phyloP scores from a whole-genome alignment of 2,888 invertebrate genomes.

The Syrista parreyssii region DNA sequence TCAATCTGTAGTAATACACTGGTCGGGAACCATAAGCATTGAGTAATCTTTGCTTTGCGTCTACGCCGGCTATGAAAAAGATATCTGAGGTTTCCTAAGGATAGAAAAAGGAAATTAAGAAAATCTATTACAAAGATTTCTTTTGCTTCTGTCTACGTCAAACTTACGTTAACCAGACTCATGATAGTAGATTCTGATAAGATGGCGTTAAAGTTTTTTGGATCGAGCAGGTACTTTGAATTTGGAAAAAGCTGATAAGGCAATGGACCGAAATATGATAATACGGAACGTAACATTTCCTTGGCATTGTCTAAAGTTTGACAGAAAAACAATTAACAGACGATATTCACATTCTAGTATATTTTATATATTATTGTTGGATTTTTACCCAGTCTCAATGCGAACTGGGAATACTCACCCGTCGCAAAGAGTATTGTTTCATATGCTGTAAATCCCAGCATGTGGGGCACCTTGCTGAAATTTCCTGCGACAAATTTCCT shows the following conservation, averaged over 20 bases:
- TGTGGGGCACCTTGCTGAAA: slow-evolving; percentile 67
- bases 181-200: neutral
- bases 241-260: neutral
- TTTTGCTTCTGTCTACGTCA: neutral
- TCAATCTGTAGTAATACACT: slow-evolving; percentile 41
- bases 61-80: slow-evolving; percentile 32
- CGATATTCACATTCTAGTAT: neutral
- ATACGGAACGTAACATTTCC: neutral
- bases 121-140: neutral
- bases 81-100: slow-evolving; percentile 29
- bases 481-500: slow-evolving; percentile 64
- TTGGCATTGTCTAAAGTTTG: neutral
- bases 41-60: slow-evolving; percentile 37
- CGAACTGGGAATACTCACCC: neutral
- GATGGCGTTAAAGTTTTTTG: neutral
- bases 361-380: neutral
- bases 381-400: neutral
- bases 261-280: neutral
- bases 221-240: neutral
- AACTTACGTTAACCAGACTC: neutral
- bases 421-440: slow-evolving; percentile 51
- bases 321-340: neutral
- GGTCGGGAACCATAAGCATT: slow-evolving; percentile 18
- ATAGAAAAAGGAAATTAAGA: neutral
- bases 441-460: slow-evolving; percentile 67